Conservation (phyloP, 2,113 vertebrate genomes). For the Chaenogobius annularis region DNA sequence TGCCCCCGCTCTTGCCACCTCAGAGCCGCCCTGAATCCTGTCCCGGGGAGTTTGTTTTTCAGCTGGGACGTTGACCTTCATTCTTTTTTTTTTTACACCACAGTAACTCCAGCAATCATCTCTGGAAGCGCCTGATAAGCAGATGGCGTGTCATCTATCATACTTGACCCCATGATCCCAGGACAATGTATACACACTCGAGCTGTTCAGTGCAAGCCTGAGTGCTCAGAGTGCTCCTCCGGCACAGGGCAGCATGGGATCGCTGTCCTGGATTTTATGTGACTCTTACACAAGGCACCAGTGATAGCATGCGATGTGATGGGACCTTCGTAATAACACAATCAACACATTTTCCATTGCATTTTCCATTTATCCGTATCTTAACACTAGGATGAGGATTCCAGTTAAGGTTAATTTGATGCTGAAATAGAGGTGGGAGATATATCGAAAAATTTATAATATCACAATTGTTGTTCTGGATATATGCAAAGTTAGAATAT, state of each 20-base stretch:
- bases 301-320: no score
- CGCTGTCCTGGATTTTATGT: conserved; percentile 4
- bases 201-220: conserved; percentile 34
- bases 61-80: conserved; percentile 71
- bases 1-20: conserved; percentile 7
- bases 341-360: no score
- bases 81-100: conserved; percentile 32
- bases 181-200: conserved; percentile 56
- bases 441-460: no score
- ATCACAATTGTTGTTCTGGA: no score
- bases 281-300: not conserved
- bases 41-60: conserved; percentile 46
- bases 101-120: conserved; percentile 49
- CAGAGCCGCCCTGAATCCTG: conserved; percentile 28
- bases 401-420: no score
- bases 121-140: conserved; percentile 74
- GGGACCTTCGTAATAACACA: no score
- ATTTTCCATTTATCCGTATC: no score
- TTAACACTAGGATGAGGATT: no score
- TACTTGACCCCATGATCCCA: conserved; percentile 65
- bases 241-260: not conserved
- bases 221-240: conserved; percentile 21
- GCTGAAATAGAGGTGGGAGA: no score
- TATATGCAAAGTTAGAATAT: no score
- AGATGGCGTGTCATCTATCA: conserved; percentile 72